phyloP scores from a whole-genome alignment of 2,113 vertebrate species.

The Myanophis thanlyinensis region DNA sequence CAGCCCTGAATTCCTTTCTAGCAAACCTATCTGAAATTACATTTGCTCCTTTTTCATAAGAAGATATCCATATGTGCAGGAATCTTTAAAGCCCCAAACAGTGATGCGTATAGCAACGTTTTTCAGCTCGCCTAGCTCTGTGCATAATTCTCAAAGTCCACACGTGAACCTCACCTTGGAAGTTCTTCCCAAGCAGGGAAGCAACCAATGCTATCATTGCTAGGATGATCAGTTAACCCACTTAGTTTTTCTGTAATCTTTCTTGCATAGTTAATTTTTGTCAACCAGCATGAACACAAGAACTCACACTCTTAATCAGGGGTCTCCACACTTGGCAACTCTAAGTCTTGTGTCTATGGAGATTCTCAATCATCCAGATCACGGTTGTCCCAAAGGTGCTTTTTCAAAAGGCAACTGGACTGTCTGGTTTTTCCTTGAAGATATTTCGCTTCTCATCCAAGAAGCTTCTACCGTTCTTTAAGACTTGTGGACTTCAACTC shows the following conservation, averaged over 20 bases:
- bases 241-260: constrained; percentile 48
- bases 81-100: background rate
- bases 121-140: background rate
- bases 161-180: background rate
- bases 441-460: no score
- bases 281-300: constrained; percentile 52
- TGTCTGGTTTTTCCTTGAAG: no score
- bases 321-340: no score
- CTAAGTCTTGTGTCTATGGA: no score
- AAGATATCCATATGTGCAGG: background rate
- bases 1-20: background rate
- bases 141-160: background rate
- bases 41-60: background rate
- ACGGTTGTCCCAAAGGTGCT: no score
- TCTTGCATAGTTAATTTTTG: constrained; percentile 56
- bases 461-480: no score
- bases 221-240: constrained; percentile 45
- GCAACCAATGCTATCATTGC: accelerated
- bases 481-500: no score
- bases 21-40: background rate
- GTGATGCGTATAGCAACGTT: background rate
- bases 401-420: no score
- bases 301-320: background rate
- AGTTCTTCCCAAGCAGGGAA: background rate
- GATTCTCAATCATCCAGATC: no score